phyloP scores from a whole-genome alignment of 2,113 vertebrate species.

The Lycaon pictus region DNA sequence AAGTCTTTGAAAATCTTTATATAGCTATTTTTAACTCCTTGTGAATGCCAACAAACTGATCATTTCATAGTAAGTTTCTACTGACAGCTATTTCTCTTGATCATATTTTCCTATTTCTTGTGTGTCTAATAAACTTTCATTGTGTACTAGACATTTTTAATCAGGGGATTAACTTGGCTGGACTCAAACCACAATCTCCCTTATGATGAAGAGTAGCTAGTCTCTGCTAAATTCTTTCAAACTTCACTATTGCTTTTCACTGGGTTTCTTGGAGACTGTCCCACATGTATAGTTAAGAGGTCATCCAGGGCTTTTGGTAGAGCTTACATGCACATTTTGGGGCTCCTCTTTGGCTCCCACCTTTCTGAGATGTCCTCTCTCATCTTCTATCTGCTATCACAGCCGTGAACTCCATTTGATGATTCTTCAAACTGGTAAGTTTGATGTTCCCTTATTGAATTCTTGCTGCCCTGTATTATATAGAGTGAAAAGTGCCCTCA shows the following conservation, averaged over 20 bases:
- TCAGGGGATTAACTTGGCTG: not conserved
- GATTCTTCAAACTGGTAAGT: not conserved
- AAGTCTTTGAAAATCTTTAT: not conserved
- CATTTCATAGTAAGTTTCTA: not conserved
- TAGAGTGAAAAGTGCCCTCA: not conserved
- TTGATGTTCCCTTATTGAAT: not conserved
- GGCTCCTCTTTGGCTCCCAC: not conserved
- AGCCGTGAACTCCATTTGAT: not conserved
- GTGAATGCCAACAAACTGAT: not conserved
- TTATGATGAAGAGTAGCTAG: not conserved
- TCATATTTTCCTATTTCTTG: not conserved
- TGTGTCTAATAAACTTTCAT: not conserved
- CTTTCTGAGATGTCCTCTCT: not conserved
- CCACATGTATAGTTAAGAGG: not conserved
- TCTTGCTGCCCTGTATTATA: not conserved
- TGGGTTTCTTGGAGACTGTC: not conserved
- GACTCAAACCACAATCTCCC: not conserved
- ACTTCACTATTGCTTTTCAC: not conserved
- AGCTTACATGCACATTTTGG: not conserved
- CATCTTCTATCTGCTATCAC: not conserved
- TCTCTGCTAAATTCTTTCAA: not conserved
- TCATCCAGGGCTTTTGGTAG: not conserved
- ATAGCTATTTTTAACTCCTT: constrained; percentile 4
- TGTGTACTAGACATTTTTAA: not conserved
- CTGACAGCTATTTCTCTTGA: not conserved